Evolutionary conservation across 2,113 vertebrate species (phyloP).

Genomic region (Aphyosemion australe): DNA sequence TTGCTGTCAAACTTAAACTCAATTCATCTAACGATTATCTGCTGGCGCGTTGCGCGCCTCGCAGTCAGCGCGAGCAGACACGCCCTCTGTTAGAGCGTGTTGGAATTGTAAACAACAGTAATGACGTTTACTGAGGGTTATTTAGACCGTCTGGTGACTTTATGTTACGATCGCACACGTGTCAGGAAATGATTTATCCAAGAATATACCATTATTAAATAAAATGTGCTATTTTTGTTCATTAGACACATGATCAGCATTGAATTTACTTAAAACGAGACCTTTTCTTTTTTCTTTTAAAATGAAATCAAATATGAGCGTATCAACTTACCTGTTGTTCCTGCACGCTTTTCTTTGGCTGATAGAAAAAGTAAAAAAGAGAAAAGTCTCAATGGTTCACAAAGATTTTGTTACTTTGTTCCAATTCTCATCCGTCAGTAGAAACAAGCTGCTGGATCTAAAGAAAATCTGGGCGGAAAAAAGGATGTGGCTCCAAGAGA

Average conservation of each 20-base stretch:
- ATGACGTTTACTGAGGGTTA: no score
- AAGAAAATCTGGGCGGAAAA: conserved; percentile 30
- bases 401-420: conserved; percentile 27
- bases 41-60: not conserved
- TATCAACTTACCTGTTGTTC: conserved; percentile 61
- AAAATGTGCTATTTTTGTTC: not conserved
- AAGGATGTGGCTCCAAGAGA: conserved; percentile 47
- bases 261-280: not conserved
- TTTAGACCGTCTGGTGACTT: no score
- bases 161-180: no score
- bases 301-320: conserved; percentile 7
- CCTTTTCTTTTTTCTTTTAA: not conserved
- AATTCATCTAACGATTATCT: not conserved
- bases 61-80: not conserved
- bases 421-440: conserved; percentile 51
- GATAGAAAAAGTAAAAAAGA: conserved; percentile 9
- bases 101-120: no score
- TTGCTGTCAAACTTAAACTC: not conserved
- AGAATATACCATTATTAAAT: no score
- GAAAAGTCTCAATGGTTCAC: conserved; percentile 41
- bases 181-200: no score
- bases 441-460: conserved; percentile 6
- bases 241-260: no score
- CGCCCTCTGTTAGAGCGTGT: no score
- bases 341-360: conserved; percentile 20